phyloP scores from a whole-genome alignment of 2,888 invertebrate species.

The Diarsia rubi region DNA sequence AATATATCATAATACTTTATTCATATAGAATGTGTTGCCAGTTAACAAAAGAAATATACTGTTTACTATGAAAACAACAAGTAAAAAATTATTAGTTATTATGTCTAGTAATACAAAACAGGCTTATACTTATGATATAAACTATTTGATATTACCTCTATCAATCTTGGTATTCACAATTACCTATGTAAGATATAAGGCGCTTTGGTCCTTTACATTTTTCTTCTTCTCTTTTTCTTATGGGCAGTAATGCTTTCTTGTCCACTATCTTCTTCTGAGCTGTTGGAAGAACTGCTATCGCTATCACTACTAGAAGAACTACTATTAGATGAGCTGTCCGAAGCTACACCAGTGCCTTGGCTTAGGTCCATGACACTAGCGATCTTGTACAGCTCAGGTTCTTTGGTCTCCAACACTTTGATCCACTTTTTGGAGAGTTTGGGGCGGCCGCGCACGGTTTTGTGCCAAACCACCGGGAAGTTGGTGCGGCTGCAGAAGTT shows the following conservation, averaged over 20 bases:
- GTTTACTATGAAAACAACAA: slow-evolving; percentile 77
- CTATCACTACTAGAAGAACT: slow-evolving; percentile 94
- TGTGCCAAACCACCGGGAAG: slow-evolving; percentile 99
- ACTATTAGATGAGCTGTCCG: slow-evolving; percentile 97
- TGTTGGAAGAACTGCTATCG: slow-evolving; percentile 88
- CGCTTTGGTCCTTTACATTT: slow-evolving; percentile 79
- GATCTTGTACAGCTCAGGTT: slow-evolving; percentile 94
- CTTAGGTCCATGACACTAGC: slow-evolving; percentile 96
- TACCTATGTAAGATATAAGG: slow-evolving; percentile 71
- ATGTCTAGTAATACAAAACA: slow-evolving; percentile 85
- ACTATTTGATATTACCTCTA: slow-evolving; percentile 65
- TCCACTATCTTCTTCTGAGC: slow-evolving; percentile 94
- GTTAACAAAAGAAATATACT: slow-evolving; percentile 75
- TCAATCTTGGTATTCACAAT: slow-evolving; percentile 72
- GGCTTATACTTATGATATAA: slow-evolving; percentile 75
- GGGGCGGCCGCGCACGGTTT: slow-evolving; percentile 98
- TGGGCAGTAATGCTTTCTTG: slow-evolving; percentile 97
- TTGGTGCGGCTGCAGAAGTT: slow-evolving; percentile 99
- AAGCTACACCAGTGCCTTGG: slow-evolving; percentile 97
- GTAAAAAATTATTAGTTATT: slow-evolving; percentile 75
- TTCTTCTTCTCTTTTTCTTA: slow-evolving; percentile 94
- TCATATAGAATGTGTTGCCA: slow-evolving; percentile 71
- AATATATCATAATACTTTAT: slow-evolving; percentile 75
- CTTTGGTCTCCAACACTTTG: slow-evolving; percentile 92
- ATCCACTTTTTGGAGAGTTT: slow-evolving; percentile 99